phyloP scores from a whole-genome alignment of 2,797 vertebrate genomes.

The Enteromius fasciolatus region DNA sequence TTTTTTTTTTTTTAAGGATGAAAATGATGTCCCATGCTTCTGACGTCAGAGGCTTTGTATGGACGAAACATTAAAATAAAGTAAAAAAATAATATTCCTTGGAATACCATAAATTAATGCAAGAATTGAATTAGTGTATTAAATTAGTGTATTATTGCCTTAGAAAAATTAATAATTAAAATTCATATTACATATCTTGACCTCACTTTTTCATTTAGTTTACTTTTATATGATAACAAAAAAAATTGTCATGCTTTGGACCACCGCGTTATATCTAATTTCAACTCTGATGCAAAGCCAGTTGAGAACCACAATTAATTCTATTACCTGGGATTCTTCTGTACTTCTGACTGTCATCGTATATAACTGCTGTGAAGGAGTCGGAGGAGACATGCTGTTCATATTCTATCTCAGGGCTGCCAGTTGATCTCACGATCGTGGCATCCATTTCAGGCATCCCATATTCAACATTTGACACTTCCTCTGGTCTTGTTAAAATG shows the following conservation, averaged over 20 bases:
- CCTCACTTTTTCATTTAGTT: not conserved
- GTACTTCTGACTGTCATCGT: slow-evolving; percentile 29
- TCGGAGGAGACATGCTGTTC: slow-evolving; percentile 39
- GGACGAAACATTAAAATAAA: not conserved
- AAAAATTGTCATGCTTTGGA: not conserved
- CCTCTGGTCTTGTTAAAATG: slow-evolving; percentile 50
- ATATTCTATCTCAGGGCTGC: slow-evolving; percentile 48
- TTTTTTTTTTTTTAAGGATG: no score
- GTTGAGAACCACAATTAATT: slow-evolving; percentile 7
- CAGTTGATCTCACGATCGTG: slow-evolving; percentile 36
- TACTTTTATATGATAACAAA: not conserved
- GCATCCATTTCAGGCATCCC: slow-evolving; percentile 48
- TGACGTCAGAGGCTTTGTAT: not conserved
- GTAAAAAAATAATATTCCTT: no score
- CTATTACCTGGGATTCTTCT: slow-evolving; percentile 41
- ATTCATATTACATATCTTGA: not conserved
- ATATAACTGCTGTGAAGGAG: slow-evolving; percentile 30
- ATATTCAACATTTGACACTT: not conserved
- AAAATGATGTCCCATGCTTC: not conserved
- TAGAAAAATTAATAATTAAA: not conserved
- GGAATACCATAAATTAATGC: not conserved
- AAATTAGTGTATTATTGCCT: not conserved
- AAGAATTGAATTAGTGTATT: not conserved
- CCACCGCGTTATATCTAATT: not conserved
- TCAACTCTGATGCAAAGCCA: not conserved